phyloP scores from a whole-genome alignment of 1,140 invertebrate species.

The Lethrus apterus region DNA sequence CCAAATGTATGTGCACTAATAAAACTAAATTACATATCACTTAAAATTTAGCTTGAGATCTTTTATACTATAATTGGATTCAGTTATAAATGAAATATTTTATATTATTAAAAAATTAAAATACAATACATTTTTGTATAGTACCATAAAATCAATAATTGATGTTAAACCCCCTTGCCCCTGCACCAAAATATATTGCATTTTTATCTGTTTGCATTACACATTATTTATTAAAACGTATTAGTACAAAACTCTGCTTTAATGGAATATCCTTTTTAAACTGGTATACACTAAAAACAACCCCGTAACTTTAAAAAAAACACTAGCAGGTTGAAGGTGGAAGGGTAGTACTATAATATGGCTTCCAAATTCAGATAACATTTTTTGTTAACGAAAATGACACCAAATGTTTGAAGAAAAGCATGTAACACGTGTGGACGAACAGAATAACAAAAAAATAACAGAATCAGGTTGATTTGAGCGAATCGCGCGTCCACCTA shows the following conservation, averaged over 20 bases:
- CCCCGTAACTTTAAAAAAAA: neutral
- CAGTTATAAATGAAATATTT: neutral
- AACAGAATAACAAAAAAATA: conserved; percentile 18
- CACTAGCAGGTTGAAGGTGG: conserved; percentile 9
- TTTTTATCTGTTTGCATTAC: no score
- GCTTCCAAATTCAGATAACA: conserved; percentile 18
- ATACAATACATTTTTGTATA: conserved; percentile 8
- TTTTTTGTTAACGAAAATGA: conserved; percentile 7
- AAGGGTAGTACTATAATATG: conserved; percentile 17
- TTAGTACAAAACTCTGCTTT: no score
- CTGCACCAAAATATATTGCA: no score
- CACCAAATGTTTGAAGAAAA: neutral
- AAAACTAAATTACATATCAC: no score
- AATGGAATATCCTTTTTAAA: no score
- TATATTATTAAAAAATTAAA: neutral
- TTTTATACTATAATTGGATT: no score
- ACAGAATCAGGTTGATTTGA: conserved; percentile 25
- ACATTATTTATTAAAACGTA: no score
- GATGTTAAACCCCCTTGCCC: conserved; percentile 32
- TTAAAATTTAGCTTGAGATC: no score
- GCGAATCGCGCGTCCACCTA: conserved; percentile 37
- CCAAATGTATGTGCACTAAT: no score
- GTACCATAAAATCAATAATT: conserved; percentile 36
- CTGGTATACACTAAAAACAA: neutral
- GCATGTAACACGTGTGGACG: conserved; percentile 9